Conservation (phyloP, 2,113 vertebrate genomes). For the Menura novaehollandiae region DNA sequence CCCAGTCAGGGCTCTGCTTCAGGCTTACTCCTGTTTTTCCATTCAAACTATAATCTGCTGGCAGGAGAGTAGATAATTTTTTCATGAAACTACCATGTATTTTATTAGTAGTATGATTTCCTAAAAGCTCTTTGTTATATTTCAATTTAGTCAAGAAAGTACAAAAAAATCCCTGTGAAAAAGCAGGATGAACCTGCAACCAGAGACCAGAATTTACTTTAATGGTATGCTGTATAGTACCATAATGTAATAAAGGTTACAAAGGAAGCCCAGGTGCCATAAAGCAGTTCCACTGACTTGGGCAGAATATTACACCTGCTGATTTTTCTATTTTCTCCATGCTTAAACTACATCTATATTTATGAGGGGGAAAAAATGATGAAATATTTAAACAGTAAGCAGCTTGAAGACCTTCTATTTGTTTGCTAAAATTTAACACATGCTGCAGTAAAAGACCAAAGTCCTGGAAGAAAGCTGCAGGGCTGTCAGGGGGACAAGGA, state of each 20-base stretch:
- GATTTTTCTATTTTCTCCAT: conserved; percentile 20
- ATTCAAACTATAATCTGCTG: neutral
- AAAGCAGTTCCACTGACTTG: neutral
- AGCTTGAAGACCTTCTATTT: conserved; percentile 1
- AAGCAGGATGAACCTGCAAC: neutral
- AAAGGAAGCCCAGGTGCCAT: neutral
- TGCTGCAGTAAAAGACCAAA: neutral
- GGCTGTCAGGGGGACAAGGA: neutral
- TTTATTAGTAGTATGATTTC: neutral
- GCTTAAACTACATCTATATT: neutral
- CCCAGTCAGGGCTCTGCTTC: neutral
- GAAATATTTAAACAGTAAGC: conserved; percentile 48
- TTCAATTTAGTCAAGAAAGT: neutral
- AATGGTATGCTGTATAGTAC: neutral
- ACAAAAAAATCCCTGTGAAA: neutral
- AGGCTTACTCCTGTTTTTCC: neutral
- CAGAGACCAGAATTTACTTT: neutral
- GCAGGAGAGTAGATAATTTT: neutral
- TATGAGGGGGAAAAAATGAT: neutral
- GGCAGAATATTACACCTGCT: neutral
- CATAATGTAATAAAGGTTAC: neutral
- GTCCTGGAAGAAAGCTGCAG: conserved; percentile 16
- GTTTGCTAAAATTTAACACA: conserved; percentile 34
- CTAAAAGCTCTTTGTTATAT: neutral
- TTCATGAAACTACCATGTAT: neutral